phyloP scores from a whole-genome alignment of 1,140 invertebrate species.

The Achroia grisella region DNA sequence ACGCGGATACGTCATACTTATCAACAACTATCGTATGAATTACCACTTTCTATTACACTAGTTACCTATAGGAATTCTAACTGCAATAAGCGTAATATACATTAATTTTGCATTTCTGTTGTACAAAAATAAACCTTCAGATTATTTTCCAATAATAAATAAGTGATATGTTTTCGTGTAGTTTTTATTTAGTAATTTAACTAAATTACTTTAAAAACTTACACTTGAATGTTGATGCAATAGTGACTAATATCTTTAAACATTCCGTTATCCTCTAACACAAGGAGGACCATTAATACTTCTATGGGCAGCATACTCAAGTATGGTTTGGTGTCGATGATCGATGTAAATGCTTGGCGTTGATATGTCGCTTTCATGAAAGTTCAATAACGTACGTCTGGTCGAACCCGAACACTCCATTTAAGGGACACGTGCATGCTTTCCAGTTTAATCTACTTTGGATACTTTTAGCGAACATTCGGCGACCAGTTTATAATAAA shows the following conservation, averaged over 20 bases:
- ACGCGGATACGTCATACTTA: too few species aligned
- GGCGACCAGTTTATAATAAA: neutral
- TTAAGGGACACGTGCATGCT: neutral
- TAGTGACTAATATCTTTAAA: neutral
- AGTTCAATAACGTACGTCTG: slow-evolving; percentile 25
- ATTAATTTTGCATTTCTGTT: too few species aligned
- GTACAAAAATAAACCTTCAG: too few species aligned
- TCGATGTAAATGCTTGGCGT: neutral
- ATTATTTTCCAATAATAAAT: too few species aligned
- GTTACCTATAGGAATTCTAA: too few species aligned
- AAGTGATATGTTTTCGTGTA: too few species aligned
- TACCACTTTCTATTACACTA: too few species aligned
- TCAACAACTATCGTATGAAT: too few species aligned
- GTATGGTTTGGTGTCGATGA: neutral
- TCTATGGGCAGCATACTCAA: slow-evolving; percentile 1
- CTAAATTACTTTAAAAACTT: neutral
- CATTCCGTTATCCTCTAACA: neutral
- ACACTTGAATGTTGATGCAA: neutral
- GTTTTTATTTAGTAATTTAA: neutral
- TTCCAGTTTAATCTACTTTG: too few species aligned
- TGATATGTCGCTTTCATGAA: slow-evolving; percentile 22
- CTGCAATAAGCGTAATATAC: too few species aligned
- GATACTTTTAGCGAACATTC: neutral
- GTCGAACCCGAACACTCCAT: slow-evolving; percentile 6
- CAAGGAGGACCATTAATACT: neutral